Conservation (phyloP, 2,888 invertebrate species). For the Spilarctia lutea region DNA sequence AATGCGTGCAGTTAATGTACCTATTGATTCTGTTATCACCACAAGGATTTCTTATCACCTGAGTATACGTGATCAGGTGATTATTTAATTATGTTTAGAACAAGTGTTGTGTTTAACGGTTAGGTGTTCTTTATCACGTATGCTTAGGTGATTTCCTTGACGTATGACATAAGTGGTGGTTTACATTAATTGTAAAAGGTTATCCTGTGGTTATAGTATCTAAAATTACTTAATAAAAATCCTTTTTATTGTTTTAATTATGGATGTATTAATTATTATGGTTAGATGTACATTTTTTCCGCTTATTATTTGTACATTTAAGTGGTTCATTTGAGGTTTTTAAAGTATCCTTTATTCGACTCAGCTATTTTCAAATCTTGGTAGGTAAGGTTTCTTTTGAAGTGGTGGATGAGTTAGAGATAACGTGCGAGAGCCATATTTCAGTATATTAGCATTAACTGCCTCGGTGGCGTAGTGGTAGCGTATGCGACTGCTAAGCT, state of each 20-base stretch:
- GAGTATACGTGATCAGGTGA: slow-evolving; percentile 66
- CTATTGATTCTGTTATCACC: slow-evolving; percentile 59
- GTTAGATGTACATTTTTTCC: not conserved
- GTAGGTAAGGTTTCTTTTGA: not conserved
- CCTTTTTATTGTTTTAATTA: not conserved
- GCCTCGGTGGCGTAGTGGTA: no score
- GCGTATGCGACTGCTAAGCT: no score
- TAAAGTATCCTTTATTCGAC: not conserved
- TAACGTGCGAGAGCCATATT: not conserved
- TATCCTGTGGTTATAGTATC: not conserved
- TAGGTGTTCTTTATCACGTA: slow-evolving; percentile 13
- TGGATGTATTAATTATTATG: not conserved
- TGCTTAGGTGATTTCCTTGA: slow-evolving; percentile 3
- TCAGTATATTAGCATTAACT: no score
- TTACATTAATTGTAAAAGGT: not conserved
- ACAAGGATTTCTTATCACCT: slow-evolving; percentile 70
- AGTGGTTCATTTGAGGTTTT: not conserved
- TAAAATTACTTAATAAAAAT: not conserved
- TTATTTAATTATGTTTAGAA: slow-evolving; percentile 33
- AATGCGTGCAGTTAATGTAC: slow-evolving; percentile 50
- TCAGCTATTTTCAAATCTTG: not conserved
- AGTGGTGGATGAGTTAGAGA: not conserved
- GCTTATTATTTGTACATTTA: not conserved
- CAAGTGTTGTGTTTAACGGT: slow-evolving; percentile 1
- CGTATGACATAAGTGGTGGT: not conserved